Percentiles rank a stretch among this genome's conserved stretches.
Evolutionary conservation across 2,888 invertebrate genomes (phyloP).

Genomic region (Thumatha senex): DNA sequence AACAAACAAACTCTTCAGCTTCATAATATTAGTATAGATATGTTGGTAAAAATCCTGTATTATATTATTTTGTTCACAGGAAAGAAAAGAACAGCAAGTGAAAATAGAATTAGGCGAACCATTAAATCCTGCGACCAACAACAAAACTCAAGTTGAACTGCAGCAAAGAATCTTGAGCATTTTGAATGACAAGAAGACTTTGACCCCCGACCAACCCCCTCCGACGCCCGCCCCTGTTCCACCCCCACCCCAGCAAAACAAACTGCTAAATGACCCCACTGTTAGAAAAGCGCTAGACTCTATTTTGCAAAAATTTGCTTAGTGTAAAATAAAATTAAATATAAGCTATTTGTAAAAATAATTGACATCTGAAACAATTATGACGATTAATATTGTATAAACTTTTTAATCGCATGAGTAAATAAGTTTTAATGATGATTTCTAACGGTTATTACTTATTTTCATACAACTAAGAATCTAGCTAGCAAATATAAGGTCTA

Average conservation of each 20-base stretch:
- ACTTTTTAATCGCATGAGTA: too few species aligned
- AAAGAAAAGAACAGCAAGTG: constrained; percentile 88
- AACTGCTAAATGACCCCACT: constrained; percentile 89
- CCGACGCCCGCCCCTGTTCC: constrained; percentile 21
- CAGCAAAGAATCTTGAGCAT: constrained; percentile 92
- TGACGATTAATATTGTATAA: neutral
- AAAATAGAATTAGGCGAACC: constrained; percentile 90
- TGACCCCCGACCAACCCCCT: constrained; percentile 36
- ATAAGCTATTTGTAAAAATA: neutral
- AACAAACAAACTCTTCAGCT: too few species aligned
- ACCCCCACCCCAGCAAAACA: constrained; percentile 50
- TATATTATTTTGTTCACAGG: constrained; percentile 62
- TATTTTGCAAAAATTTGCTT: constrained; percentile 75
- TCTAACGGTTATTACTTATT: too few species aligned
- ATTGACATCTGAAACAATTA: neutral
- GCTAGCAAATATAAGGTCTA: too few species aligned
- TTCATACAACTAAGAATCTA: too few species aligned
- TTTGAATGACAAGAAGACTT: constrained; percentile 86
- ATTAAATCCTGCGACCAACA: constrained; percentile 61
- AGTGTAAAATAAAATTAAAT: constrained; percentile 10
- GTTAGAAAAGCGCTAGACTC: constrained; percentile 92
- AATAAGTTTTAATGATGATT: too few species aligned
- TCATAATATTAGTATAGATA: too few species aligned
- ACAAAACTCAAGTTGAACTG: constrained; percentile 86
- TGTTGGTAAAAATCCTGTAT: too few species aligned